phyloP scores from a whole-genome alignment of 2,113 vertebrate species.

The Corythoichthys intestinalis region DNA sequence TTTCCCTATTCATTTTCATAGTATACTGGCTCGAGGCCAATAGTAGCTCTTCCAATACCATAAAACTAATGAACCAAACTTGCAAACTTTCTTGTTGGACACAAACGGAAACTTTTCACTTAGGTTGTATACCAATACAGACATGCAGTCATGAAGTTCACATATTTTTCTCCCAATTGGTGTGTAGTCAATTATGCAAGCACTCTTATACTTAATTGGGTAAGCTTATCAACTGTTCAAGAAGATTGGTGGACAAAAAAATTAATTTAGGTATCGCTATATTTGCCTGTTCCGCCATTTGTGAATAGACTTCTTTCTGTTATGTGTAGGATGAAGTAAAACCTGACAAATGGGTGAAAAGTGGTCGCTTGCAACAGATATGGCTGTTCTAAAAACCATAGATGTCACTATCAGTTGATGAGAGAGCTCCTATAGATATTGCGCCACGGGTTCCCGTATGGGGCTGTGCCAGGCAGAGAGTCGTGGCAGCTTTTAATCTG shows the following conservation, averaged over 20 bases:
- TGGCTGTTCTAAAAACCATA: too few species aligned
- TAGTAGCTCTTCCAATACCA: not conserved
- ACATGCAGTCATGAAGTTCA: not conserved
- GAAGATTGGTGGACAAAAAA: too few species aligned
- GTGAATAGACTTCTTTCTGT: not conserved
- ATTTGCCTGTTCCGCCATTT: not conserved
- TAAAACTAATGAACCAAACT: not conserved
- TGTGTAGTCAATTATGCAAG: not conserved
- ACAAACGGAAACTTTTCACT: not conserved
- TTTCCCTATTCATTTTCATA: not conserved
- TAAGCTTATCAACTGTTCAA: not conserved
- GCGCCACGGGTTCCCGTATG: too few species aligned
- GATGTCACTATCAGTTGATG: slow-evolving; percentile 22
- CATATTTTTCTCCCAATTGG: not conserved
- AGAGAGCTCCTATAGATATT: too few species aligned
- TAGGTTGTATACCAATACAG: not conserved
- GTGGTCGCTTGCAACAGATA: too few species aligned
- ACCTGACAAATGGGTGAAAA: not conserved
- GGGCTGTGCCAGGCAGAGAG: too few species aligned
- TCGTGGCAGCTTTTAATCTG: too few species aligned
- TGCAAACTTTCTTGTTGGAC: not conserved
- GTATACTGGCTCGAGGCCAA: not conserved
- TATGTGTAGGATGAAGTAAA: not conserved
- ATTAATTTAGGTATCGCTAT: not conserved
- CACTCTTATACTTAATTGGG: not conserved